These are phyloP conservation scores for Planiliza haematocheilus DNA, from an alignment of 2,113 vertebrate genomes.

Conservation along the genomic window DNA sequence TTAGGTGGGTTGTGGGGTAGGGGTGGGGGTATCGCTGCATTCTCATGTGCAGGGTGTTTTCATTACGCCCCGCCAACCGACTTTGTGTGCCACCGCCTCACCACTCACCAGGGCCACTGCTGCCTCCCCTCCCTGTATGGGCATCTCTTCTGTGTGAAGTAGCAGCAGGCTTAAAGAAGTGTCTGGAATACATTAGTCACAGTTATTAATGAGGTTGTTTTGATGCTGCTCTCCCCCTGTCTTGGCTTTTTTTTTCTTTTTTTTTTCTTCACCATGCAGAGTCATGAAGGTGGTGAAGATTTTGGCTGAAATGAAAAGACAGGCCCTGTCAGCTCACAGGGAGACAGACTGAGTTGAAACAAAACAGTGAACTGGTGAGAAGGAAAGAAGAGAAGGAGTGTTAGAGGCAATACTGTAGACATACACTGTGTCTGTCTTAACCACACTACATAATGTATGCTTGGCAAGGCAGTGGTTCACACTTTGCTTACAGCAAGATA, in stretches of 20 bases:
- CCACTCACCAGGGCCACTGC: conserved; percentile 63
- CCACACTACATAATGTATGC: conserved; percentile 30
- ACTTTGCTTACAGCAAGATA: conserved; percentile 19
- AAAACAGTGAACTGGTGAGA: conserved; percentile 6
- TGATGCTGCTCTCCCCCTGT: conserved; percentile 62
- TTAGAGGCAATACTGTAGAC: conserved; percentile 26
- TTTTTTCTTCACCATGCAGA: conserved; percentile 33
- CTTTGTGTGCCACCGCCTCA: conserved; percentile 65
- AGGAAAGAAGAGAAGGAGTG: conserved; percentile 4
- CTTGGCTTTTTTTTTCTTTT: conserved; percentile 48
- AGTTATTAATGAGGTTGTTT: conserved; percentile 78
- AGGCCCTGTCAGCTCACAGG: conserved; percentile 31
- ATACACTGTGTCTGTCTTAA: conserved; percentile 22
- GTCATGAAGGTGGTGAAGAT: conserved; percentile 51
- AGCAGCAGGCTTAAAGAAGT: conserved; percentile 60
- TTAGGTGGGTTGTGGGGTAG: conserved; percentile 35
- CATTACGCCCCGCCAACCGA: conserved; percentile 59
- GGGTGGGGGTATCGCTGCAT: conserved; percentile 29
- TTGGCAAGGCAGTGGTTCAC: conserved; percentile 35
- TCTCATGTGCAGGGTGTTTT: conserved; percentile 69
- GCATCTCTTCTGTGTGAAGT: conserved; percentile 53
- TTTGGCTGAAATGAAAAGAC: conserved; percentile 55
- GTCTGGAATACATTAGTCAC: conserved; percentile 81
- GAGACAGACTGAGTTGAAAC: conserved; percentile 19
- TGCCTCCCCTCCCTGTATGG: conserved; percentile 32